Conservation (phyloP, 2,888 invertebrate species). For the Volucella bombylans region DNA sequence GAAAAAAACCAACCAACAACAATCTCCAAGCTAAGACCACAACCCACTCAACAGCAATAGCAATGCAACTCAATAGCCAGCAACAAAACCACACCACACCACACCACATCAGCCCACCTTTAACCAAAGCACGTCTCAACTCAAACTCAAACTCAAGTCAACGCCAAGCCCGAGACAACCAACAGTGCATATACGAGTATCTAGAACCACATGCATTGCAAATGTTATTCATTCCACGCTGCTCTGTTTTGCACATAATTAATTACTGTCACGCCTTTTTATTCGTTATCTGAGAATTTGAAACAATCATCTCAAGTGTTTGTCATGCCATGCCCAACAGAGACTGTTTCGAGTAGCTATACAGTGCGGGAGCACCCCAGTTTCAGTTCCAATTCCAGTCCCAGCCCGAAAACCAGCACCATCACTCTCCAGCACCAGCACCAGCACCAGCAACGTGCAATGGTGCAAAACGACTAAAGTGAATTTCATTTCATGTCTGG, state of each 20-base stretch:
- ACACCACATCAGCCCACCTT: conserved; percentile 24
- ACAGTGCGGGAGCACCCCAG: background rate
- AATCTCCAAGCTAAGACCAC: conserved; percentile 53
- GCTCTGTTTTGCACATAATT: conserved; percentile 79
- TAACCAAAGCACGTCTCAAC: conserved; percentile 28
- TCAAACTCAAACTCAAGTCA: background rate
- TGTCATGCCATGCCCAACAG: conserved; percentile 73
- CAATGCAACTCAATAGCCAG: conserved; percentile 10
- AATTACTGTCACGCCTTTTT: conserved; percentile 83
- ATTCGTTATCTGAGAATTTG: conserved; percentile 78
- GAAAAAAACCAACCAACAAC: conserved; percentile 6
- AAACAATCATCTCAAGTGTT: conserved; percentile 80
- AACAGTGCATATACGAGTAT: conserved; percentile 21
- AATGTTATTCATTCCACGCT: conserved; percentile 71
- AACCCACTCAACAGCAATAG: conserved; percentile 51
- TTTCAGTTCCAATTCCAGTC: too few species aligned
- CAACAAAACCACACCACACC: conserved; percentile 18
- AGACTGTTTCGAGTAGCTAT: conserved; percentile 40
- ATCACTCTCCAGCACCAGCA: too few species aligned
- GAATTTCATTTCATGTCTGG: conserved; percentile 28
- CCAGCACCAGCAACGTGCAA: background rate
- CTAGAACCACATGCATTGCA: conserved; percentile 67
- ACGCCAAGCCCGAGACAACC: conserved; percentile 27
- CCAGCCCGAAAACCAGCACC: too few species aligned
- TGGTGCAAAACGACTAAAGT: conserved; percentile 37